These are phyloP conservation scores for Siphlonurus alternatus DNA, from an alignment of 2,888 invertebrate species.

Conservation along the genomic window DNA sequence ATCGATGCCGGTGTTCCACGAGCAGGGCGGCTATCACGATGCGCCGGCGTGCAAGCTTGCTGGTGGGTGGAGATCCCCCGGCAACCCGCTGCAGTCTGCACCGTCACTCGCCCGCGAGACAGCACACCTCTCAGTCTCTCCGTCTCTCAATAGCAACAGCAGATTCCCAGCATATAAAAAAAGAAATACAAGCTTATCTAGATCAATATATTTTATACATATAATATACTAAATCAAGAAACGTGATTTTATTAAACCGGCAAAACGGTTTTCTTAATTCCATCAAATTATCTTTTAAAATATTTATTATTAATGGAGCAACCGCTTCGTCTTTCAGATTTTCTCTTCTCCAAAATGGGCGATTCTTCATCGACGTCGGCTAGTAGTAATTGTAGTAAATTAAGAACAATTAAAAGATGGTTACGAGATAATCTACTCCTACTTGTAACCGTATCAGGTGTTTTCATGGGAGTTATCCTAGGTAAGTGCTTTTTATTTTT, in stretches of 20 bases:
- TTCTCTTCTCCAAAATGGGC: constrained; percentile 3
- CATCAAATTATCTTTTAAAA: not conserved
- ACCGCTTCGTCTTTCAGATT: not conserved
- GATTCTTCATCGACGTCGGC: not conserved
- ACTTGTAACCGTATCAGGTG: constrained; percentile 62
- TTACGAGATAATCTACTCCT: constrained; percentile 60
- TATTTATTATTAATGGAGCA: not conserved
- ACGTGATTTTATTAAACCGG: not conserved
- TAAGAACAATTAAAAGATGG: constrained; percentile 30
- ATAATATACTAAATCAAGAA: not conserved
- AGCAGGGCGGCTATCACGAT: too few species aligned
- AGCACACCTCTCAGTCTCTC: too few species aligned
- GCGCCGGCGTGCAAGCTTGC: too few species aligned
- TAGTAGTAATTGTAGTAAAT: not conserved
- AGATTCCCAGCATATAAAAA: too few species aligned
- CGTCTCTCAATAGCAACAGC: too few species aligned
- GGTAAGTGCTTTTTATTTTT: constrained; percentile 37
- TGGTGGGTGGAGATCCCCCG: too few species aligned
- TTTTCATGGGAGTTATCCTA: constrained; percentile 50
- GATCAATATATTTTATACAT: not conserved
- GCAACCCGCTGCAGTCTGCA: too few species aligned
- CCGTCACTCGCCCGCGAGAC: too few species aligned
- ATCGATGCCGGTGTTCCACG: too few species aligned
- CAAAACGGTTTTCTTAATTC: not conserved
- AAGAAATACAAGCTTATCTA: not conserved